Conservation (phyloP, 2,888 invertebrate species). For the Metellina segmentata region DNA sequence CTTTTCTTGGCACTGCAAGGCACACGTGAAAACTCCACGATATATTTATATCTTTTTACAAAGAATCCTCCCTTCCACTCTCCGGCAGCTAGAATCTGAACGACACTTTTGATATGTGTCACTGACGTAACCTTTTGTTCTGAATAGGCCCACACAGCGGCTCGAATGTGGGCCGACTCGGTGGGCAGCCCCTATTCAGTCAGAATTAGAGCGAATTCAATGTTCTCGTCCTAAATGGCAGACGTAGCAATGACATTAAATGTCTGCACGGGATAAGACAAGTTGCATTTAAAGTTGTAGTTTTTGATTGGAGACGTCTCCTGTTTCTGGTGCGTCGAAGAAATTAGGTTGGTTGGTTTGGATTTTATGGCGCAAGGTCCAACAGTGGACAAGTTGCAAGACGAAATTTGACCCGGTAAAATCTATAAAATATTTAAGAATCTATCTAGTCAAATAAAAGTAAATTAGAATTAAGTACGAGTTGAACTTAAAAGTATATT, state of each 20-base stretch:
- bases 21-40: slow-evolving; percentile 54
- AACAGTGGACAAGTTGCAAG: too few relatives aligned
- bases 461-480: too few relatives aligned
- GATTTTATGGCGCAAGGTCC: too few relatives aligned
- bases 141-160: neutral
- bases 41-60: slow-evolving; percentile 71
- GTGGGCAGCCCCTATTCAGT: slow-evolving; percentile 44
- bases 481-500: too few relatives aligned
- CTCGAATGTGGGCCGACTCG: slow-evolving; percentile 34
- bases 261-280: neutral
- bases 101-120: slow-evolving; percentile 40
- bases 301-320: neutral
- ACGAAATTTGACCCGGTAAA: too few relatives aligned
- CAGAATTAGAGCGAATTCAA: slow-evolving; percentile 19
- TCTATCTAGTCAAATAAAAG: too few relatives aligned
- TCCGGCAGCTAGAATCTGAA: slow-evolving; percentile 21
- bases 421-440: too few relatives aligned
- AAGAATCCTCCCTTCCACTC: slow-evolving; percentile 48
- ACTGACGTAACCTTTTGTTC: slow-evolving; percentile 69
- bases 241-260: slow-evolving; percentile 5
- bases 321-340: too few relatives aligned
- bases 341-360: too few relatives aligned
- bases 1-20: slow-evolving; percentile 57
- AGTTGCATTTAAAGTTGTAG: neutral
- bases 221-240: slow-evolving; percentile 1